Evolutionary conservation across 1,140 invertebrate species (phyloP), one percentile per base, ranked within the genome.

Genomic region (Rhyacophila brunnea): DNA sequence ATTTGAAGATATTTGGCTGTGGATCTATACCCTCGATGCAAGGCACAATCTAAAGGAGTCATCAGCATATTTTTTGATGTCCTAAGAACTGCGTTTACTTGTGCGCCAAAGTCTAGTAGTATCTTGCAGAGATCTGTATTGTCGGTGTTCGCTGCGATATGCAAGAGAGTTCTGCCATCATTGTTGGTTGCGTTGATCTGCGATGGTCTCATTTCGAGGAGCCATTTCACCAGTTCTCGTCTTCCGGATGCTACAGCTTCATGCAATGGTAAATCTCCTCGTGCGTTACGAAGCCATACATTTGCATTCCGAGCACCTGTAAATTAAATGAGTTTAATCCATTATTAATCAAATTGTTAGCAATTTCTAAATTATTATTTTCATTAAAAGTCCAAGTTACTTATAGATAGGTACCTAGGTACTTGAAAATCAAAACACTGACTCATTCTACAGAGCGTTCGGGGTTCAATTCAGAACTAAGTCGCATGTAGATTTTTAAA

Each of bases 101-200:
- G 83, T 0, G 89, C 90, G 0, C 88, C 86, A 40, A 86, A 81
- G 70, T 95, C 92, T 35, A 96, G 73, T 3, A 96, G 74, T 28
- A 94, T 81, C 72, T 94, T 94, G 75, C 95, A 96, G 72, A 97
- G 86, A 75, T 96, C 95, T 1, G 96, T 83, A 72, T 98, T 92
- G 67, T 98, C 96, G 68, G 93, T 92, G 34, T 95, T 83, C 0
- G 96, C 94, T 0, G 96, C 94, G 38, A 99, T 89, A 74, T 99
- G 97, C 18, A 99, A 78, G 13, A 93, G 86, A 32, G 92, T 94
- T 62, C 94, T 84, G 0, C 96, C 96, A 69, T 96, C 93, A 66
- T 93, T 91, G 70, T 98, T 98, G 9, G 90, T 85, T 11, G 89
- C 86, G 70, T 96, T 93, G 0, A 96, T 85, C 58, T 92, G 86